phyloP scores from a whole-genome alignment of 2,113 vertebrate genomes.

The Scomber colias region DNA sequence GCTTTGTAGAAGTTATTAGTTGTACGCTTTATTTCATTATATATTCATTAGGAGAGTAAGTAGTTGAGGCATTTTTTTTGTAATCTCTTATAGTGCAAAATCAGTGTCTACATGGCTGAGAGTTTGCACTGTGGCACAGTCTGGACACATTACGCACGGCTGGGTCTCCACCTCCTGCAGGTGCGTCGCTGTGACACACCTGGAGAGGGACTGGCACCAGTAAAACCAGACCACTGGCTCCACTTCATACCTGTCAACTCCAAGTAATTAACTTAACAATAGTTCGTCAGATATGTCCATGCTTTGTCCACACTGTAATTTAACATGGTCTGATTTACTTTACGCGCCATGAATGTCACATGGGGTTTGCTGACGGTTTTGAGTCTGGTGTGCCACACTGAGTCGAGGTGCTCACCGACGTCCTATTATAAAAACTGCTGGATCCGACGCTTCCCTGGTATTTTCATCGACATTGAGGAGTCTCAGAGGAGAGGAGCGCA shows the following conservation, averaged over 20 bases:
- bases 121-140: not conserved
- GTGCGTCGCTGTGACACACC: conserved; percentile 60
- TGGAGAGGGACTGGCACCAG: conserved; percentile 44
- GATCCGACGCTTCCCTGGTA: conserved; percentile 92
- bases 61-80: too few relatives aligned
- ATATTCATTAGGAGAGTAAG: too few relatives aligned
- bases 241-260: conserved; percentile 14
- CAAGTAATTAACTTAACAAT: not conserved
- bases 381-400: conserved; percentile 63
- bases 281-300: conserved; percentile 33
- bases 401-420: conserved; percentile 87
- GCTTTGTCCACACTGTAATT: not conserved
- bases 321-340: conserved; percentile 56
- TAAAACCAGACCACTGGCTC: conserved; percentile 43
- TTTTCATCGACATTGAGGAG: conserved; percentile 87
- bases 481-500: conserved; percentile 90
- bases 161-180: conserved; percentile 65
- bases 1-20: too few relatives aligned
- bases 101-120: too few relatives aligned
- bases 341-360: conserved; percentile 83
- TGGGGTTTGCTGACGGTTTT: conserved; percentile 82
- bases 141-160: conserved; percentile 15
- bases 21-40: too few relatives aligned
- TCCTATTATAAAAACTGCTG: conserved; percentile 93
- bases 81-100: too few relatives aligned